Evolutionary conservation across 2,888 invertebrate species (phyloP).

Genomic region (Caenorhabditis macrosperma): DNA sequence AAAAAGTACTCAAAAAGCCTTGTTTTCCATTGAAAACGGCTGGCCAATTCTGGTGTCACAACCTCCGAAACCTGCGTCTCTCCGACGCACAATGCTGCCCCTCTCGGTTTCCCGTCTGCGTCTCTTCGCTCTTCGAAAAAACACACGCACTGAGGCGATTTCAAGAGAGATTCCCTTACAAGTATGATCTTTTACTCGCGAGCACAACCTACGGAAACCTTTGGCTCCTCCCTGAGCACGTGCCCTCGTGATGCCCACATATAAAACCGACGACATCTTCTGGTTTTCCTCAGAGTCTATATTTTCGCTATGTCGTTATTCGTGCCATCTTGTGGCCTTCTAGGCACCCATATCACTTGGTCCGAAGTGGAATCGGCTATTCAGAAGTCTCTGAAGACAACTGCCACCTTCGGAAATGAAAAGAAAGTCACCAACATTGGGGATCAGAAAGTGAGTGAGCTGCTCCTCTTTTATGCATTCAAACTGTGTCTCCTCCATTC

Average conservation of each 20-base stretch:
- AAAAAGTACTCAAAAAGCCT: neutral
- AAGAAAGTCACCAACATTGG: constrained; percentile 51
- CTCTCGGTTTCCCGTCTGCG: neutral
- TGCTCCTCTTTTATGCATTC: neutral
- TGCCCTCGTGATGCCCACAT: neutral
- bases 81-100: neutral
- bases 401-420: constrained; percentile 50
- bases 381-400: constrained; percentile 49
- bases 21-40: neutral
- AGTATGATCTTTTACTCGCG: neutral
- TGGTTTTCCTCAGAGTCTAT: neutral
- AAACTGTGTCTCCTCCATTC: too few relatives aligned
- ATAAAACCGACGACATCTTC: neutral
- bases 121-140: neutral
- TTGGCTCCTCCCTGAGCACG: neutral
- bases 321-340: constrained; percentile 32
- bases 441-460: constrained; percentile 49
- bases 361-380: constrained; percentile 54
- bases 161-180: neutral
- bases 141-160: neutral
- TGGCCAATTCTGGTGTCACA: neutral
- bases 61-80: constrained; percentile 19
- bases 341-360: constrained; percentile 61
- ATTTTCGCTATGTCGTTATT: constrained; percentile 24
- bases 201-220: constrained; percentile 9